Conservation (phyloP, 1,140 invertebrate genomes). For the Lineus longissimus region DNA sequence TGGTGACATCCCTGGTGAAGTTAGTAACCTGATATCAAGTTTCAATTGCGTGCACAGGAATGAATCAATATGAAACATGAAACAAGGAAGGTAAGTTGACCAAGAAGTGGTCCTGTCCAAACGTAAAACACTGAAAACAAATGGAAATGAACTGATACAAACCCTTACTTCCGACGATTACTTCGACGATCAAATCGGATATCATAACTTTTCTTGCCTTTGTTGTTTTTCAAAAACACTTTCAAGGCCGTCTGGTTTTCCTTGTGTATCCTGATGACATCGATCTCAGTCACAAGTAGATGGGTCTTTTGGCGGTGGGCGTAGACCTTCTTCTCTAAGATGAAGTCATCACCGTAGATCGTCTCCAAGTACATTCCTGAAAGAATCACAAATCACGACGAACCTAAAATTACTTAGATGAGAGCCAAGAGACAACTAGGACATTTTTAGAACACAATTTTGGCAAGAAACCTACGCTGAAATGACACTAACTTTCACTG, state of each 20-base stretch:
- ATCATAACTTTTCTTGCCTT: too few species aligned
- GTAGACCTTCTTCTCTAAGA: conserved; percentile 24
- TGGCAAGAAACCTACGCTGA: background rate
- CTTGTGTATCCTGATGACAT: conserved; percentile 20
- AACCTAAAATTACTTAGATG: conserved; percentile 30
- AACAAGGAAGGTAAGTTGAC: too few species aligned
- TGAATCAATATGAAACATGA: too few species aligned
- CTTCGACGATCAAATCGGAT: background rate
- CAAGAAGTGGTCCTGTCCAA: too few species aligned
- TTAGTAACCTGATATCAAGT: too few species aligned
- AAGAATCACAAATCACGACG: conserved; percentile 27
- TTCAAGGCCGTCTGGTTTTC: too few species aligned
- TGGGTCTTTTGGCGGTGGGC: conserved; percentile 34
- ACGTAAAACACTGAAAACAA: too few species aligned
- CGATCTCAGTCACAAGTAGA: conserved; percentile 36
- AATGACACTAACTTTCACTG: too few species aligned
- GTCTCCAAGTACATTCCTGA: conserved; percentile 13
- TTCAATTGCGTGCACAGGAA: too few species aligned
- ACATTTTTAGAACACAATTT: background rate
- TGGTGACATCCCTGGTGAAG: too few species aligned
- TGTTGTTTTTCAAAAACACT: too few species aligned
- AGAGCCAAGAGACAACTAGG: background rate
- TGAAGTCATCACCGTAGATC: background rate
- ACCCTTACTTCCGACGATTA: background rate
- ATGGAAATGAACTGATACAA: too few species aligned